Evolutionary conservation across 2,797 vertebrate genomes (phyloP), one percentile per base, ranked within the genome.

Genomic region (Mionectes olivaceus): DNA sequence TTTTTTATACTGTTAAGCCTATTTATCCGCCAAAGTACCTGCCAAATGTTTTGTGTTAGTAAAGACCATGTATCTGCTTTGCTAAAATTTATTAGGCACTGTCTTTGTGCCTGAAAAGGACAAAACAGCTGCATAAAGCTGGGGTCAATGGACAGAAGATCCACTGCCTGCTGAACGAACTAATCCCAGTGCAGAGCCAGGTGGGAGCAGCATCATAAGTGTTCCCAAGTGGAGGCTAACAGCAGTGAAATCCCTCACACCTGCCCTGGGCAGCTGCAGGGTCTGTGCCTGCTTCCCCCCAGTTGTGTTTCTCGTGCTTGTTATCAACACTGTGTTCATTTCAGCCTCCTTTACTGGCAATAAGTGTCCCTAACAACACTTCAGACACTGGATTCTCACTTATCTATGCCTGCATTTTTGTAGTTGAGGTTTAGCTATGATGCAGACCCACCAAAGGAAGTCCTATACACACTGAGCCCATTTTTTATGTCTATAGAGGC

Each of bases 151-250:
- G 33, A 35, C 14, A 64, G 32, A 65, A 82, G 11, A 41, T 57
- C 43, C 0, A 0, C 7, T 83, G 55, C 17, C 60, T 64, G 39
- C 39, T 47, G n/a, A 50, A 35, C 8, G 43, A 77, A 39, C 64
- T 44, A 60, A 74, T 19, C 23, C 6, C 63, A 46, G 35, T 1
- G 1, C 19, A 65, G 33, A 41, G 32, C 6, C 2, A 3, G 12
- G 41, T 2, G 0, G 32, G 7, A 83, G 27, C 18, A 41, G 8
- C 25, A 22, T 0, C 0, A 0, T 2, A 47, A 33, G 7, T 7
- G 23, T 1, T 76, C 57, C 65, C 44, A 32, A 5, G 64, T 0
- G 2, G 19, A 52, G 39, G 46, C 8, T 18, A 67, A 7, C 4
- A 59, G 44, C 2, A 0, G 30, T 0, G 2, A 77, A 37, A 46